These are phyloP conservation scores for Choloepus didactylus DNA, from an alignment of 2,797 vertebrate species.

Conservation along the genomic window DNA sequence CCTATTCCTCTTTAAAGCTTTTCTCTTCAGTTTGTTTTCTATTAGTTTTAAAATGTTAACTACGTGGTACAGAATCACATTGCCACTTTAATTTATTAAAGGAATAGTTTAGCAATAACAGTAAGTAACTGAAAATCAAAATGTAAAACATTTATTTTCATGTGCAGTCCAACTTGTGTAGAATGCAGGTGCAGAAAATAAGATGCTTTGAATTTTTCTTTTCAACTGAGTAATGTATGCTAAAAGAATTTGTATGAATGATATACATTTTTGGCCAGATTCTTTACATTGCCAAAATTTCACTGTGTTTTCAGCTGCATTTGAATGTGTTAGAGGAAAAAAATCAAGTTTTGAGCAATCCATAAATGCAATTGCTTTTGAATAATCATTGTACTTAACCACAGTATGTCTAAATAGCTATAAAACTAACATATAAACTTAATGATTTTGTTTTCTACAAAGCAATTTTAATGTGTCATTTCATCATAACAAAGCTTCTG, in stretches of 20 bases:
- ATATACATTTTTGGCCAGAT: background rate
- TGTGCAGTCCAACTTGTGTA: background rate
- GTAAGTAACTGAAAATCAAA: background rate
- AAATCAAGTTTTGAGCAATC: conserved; percentile 33
- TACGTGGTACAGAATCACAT: background rate
- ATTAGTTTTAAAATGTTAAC: background rate
- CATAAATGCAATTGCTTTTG: conserved; percentile 57
- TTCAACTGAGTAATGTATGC: conserved; percentile 38
- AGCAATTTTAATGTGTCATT: conserved; percentile 10
- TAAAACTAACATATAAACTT: conserved; percentile 4
- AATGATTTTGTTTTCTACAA: conserved; percentile 42
- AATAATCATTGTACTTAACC: conserved; percentile 62
- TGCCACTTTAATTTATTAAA: background rate
- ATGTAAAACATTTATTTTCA: background rate
- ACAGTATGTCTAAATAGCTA: background rate
- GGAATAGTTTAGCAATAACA: conserved; percentile 46
- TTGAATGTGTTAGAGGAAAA: background rate
- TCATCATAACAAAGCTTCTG: conserved; percentile 47
- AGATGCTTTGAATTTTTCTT: conserved; percentile 48
- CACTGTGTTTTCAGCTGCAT: conserved; percentile 36
- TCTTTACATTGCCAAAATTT: background rate
- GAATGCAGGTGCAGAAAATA: conserved; percentile 13
- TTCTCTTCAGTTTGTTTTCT: background rate
- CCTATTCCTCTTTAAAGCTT: background rate
- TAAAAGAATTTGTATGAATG: conserved; percentile 31